These are phyloP conservation scores for Pelecanoides urinatrix DNA, from an alignment of 2,113 vertebrate species.

Conservation along the genomic window DNA sequence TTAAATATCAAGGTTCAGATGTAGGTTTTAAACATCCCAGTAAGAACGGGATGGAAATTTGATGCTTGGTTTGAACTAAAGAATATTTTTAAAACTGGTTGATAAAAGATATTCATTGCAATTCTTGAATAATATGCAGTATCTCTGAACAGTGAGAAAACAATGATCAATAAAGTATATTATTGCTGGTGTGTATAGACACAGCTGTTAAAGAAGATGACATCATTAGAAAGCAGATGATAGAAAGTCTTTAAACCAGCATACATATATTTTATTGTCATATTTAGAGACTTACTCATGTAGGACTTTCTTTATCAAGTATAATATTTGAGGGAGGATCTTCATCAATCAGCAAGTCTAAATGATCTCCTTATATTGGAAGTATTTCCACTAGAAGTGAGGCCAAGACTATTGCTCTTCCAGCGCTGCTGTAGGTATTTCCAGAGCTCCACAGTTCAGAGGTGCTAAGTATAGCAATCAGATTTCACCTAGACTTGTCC, in stretches of 20 bases:
- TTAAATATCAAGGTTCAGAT: not conserved
- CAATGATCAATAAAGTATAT: not conserved
- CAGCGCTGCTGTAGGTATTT: constrained; percentile 16
- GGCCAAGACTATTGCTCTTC: not conserved
- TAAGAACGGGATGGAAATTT: not conserved
- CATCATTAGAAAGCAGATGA: not conserved
- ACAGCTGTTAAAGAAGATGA: not conserved
- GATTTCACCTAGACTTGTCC: not conserved
- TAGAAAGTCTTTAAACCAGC: not conserved
- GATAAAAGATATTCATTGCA: not conserved
- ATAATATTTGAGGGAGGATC: not conserved
- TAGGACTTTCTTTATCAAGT: not conserved
- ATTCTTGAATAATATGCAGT: not conserved
- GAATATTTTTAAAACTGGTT: not conserved
- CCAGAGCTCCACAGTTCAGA: not conserved
- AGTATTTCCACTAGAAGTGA: not conserved
- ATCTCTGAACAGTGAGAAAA: not conserved
- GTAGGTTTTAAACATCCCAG: not conserved
- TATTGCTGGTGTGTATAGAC: not conserved
- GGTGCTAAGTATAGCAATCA: constrained; percentile 7
- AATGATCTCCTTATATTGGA: not conserved
- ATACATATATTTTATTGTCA: not conserved
- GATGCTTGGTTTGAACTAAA: not conserved
- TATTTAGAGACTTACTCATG: not conserved
- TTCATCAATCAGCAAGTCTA: not conserved